Percentiles rank a stretch among this genome's conserved stretches.
Evolutionary conservation across 2,888 invertebrate species (phyloP).

Genomic region (Tromatobia lineatoria): DNA sequence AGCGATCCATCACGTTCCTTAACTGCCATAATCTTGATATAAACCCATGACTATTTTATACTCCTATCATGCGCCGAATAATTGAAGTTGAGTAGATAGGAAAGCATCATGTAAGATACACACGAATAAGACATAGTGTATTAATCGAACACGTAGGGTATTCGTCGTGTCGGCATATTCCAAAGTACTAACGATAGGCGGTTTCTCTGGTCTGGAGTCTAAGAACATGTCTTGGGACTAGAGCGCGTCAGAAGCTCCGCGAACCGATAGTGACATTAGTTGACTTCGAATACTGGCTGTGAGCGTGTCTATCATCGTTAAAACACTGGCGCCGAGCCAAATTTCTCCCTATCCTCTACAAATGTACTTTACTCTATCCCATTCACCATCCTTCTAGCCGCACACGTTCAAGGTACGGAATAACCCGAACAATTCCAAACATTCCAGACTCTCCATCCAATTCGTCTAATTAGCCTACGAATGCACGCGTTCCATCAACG

Average conservation of each 20-base stretch:
- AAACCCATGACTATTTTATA: background rate
- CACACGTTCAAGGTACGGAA: constrained; percentile 33
- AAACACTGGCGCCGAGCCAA: constrained; percentile 74
- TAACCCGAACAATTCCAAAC: constrained; percentile 45
- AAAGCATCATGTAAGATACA: background rate
- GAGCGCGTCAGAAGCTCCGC: constrained; percentile 38
- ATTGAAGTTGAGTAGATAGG: background rate
- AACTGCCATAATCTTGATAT: background rate
- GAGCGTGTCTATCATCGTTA: constrained; percentile 77
- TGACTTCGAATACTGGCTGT: constrained; percentile 65
- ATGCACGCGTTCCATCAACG: constrained; percentile 39
- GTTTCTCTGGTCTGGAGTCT: background rate
- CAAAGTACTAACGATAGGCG: constrained; percentile 34
- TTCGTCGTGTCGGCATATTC: constrained; percentile 36
- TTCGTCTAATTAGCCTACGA: constrained; percentile 56
- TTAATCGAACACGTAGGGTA: constrained; percentile 52
- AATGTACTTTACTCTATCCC: constrained; percentile 29
- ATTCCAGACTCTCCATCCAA: constrained; percentile 55
- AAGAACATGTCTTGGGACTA: constrained; percentile 2
- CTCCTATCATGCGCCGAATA: background rate
- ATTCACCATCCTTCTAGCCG: constrained; percentile 50
- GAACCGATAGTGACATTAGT: constrained; percentile 73
- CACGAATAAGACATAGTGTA: background rate
- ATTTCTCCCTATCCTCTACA: constrained; percentile 68
- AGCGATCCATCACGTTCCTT: constrained; percentile 25